phyloP scores from a whole-genome alignment of 2,113 vertebrate species.

The Ifrita kowaldi region DNA sequence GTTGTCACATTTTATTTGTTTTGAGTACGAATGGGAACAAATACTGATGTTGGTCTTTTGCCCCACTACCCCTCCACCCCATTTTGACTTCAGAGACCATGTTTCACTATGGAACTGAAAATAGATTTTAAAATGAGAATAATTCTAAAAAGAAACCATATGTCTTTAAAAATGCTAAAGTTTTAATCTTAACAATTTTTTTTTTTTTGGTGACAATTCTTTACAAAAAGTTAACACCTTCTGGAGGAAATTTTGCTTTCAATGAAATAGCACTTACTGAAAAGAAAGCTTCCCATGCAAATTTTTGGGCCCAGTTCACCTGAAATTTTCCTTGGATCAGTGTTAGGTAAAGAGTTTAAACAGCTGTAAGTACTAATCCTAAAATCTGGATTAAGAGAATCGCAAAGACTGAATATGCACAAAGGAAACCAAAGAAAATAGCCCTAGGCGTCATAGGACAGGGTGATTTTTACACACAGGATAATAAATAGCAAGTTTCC shows the following conservation, averaged over 20 bases:
- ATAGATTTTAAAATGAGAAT: background rate
- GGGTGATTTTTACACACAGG: background rate
- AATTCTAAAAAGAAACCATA: background rate
- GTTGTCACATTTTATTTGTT: background rate
- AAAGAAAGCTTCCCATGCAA: background rate
- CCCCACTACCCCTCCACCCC: accelerated
- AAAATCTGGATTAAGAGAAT: background rate
- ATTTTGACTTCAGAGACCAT: background rate
- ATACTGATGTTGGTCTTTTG: accelerated
- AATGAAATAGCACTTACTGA: background rate
- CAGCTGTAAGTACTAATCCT: background rate
- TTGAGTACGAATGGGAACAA: background rate
- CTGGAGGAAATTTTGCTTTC: background rate
- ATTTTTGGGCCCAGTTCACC: background rate
- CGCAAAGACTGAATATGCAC: background rate
- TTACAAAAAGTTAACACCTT: background rate
- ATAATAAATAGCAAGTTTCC: background rate
- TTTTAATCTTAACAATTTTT: background rate
- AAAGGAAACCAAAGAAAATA: background rate
- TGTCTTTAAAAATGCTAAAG: background rate
- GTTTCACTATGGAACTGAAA: background rate
- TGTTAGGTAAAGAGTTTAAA: background rate
- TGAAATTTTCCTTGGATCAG: background rate
- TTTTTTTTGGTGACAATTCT: background rate
- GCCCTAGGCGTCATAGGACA: background rate